Percentiles rank a stretch among this genome's conserved stretches.
These are phyloP conservation scores for Maccullochella peelii DNA, from an alignment of 2,113 vertebrate species.

Conservation along the genomic window DNA sequence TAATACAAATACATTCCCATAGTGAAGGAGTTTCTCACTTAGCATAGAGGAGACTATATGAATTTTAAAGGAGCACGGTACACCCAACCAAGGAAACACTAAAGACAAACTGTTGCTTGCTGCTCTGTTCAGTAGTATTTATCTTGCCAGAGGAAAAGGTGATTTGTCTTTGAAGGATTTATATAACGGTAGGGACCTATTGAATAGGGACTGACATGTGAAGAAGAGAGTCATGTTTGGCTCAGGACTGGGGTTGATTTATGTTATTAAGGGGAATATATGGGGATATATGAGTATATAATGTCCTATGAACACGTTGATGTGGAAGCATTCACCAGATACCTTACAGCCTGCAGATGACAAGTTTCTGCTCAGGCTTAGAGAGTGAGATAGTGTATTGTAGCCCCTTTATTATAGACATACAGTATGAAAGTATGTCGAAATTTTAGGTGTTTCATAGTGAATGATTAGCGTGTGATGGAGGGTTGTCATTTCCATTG, in stretches of 20 bases:
- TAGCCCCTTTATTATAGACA: slow-evolving; percentile 20
- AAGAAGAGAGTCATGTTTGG: slow-evolving; percentile 39
- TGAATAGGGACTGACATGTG: slow-evolving; percentile 14
- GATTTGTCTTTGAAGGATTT: slow-evolving; percentile 45
- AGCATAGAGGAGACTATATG: background rate
- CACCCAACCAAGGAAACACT: slow-evolving; percentile 60
- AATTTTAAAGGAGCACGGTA: slow-evolving; percentile 30
- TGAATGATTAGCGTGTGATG: slow-evolving; percentile 12
- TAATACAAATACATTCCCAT: slow-evolving; percentile 52
- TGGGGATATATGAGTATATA: slow-evolving; percentile 3
- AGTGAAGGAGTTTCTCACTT: slow-evolving; percentile 8
- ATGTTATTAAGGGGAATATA: slow-evolving; percentile 14
- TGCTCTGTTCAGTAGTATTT: slow-evolving; percentile 65
- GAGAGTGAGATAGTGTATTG: background rate
- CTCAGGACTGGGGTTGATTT: background rate
- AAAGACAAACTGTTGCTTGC: slow-evolving; percentile 58
- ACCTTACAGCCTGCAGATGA: slow-evolving; percentile 70
- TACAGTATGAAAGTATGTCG: background rate
- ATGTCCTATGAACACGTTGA: slow-evolving; percentile 45
- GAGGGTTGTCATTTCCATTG: background rate
- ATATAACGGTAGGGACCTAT: slow-evolving; percentile 3
- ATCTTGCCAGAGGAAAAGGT: slow-evolving; percentile 21
- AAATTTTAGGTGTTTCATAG: slow-evolving; percentile 1
- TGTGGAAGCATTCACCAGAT: slow-evolving; percentile 75
- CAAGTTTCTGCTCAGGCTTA: slow-evolving; percentile 14